Percentiles rank a stretch among this genome's conserved stretches.
Evolutionary conservation across 1,140 invertebrate genomes (phyloP).

Genomic region (Zaprionus lachaisei): DNA sequence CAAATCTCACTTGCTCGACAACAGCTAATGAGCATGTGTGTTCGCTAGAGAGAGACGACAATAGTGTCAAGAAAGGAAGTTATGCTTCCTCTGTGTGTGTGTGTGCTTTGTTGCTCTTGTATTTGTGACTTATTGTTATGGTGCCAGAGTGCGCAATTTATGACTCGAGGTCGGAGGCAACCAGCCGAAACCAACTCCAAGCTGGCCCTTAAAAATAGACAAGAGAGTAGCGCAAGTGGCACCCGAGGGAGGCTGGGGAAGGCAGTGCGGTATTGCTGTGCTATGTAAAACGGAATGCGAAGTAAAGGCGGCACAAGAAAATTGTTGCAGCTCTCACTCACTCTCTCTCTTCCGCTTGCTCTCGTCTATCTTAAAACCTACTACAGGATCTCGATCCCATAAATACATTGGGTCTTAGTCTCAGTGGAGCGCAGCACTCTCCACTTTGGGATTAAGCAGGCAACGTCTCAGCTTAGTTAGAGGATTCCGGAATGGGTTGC

Average conservation of each 20-base stretch:
- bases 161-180: conserved; percentile 68
- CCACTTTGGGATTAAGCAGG: conserved; percentile 72
- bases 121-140: conserved; percentile 81
- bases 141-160: conserved; percentile 80
- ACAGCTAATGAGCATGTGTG: conserved; percentile 5
- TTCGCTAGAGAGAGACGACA: not conserved
- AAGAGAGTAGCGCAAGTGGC: conserved; percentile 14
- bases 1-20: not conserved
- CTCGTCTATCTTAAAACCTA: conserved; percentile 20
- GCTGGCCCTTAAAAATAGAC: conserved; percentile 63
- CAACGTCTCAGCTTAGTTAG: conserved; percentile 70
- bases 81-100: conserved; percentile 4
- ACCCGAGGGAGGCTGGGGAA: not conserved
- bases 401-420: conserved; percentile 53
- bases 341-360: not conserved
- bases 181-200: conserved; percentile 28
- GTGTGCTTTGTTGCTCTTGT: conserved; percentile 24
- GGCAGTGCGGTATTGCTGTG: not conserved
- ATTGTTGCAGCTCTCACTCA: conserved; percentile 23
- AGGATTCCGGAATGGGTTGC: conserved; percentile 56
- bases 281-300: conserved; percentile 33
- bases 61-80: conserved; percentile 2
- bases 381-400: conserved; percentile 22
- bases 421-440: conserved; percentile 36
- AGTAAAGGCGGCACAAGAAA: conserved; percentile 23